phyloP scores from a whole-genome alignment of 53 echinoderm and acorn worm genomes.

The Glandiceps talaboti region DNA sequence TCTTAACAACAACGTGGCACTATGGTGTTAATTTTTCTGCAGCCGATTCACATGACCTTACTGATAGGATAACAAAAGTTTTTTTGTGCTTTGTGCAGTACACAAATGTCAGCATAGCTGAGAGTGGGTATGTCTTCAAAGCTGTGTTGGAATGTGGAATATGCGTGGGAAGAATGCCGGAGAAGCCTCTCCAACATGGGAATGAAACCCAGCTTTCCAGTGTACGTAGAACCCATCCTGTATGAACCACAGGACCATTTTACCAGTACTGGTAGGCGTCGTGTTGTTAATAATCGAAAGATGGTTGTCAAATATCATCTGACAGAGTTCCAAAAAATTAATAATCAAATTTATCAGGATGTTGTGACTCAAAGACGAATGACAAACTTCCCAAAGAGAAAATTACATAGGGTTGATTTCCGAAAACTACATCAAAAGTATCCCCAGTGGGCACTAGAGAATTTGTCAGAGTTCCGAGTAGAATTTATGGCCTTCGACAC shows the following conservation, averaged over 20 bases:
- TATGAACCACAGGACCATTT: constrained; percentile 93
- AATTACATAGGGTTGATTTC: constrained; percentile 69
- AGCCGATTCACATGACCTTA: too few species aligned
- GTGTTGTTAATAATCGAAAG: constrained; percentile 48
- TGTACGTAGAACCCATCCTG: constrained; percentile 86
- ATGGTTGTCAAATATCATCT: constrained; percentile 57
- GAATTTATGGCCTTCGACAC: constrained; percentile 82
- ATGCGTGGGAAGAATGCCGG: background rate
- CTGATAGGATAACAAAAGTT: too few species aligned
- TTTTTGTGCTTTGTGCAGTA: too few species aligned
- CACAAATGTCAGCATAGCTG: background rate
- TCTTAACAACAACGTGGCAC: too few species aligned
- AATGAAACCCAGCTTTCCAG: constrained; percentile 98
- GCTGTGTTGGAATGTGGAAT: background rate
- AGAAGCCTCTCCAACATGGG: constrained; percentile 48
- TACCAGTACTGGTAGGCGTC: constrained; percentile 74
- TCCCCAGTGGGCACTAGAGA: constrained; percentile 66
- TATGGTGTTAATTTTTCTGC: too few species aligned
- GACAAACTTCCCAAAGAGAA: constrained; percentile 61
- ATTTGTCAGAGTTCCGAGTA: constrained; percentile 92
- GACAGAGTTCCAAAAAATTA: constrained; percentile 67
- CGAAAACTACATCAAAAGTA: constrained; percentile 64
- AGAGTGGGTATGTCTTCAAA: background rate
- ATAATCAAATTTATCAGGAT: constrained; percentile 72
- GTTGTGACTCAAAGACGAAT: constrained; percentile 20